Evolutionary conservation across 2,888 invertebrate species (phyloP), one percentile per base, ranked within the genome.

Genomic region (Desoria tigrina): DNA sequence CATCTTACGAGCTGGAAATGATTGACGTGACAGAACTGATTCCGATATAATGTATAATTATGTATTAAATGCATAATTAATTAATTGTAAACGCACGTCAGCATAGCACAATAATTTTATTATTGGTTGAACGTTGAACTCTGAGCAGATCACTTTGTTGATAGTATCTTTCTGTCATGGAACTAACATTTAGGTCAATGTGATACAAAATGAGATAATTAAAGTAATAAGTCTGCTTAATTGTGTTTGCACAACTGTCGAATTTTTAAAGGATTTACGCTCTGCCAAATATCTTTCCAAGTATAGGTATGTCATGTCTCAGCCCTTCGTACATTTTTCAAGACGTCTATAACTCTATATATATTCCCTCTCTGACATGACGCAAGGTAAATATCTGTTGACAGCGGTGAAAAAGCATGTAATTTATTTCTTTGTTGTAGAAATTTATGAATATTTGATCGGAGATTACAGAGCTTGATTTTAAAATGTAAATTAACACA

Each of bases 161-260:
- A 61, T 39, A 27, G 54, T 16, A 39, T 61, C 54, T 7, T 42
- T 21, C 26, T 54, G 37, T 69, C 63, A 68, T 69, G 69, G 60
- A 63, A 62, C 61, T 63, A 62, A 60, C 65, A 71, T 69, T 68
- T 66, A 66, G 68, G 71, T 69, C 71, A 71, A 71, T 71, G 71
- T 61, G 60, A 71, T 66, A 60, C 68, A 68, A 71, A 61, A 71
- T 66, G 66, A 69, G 68, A 71, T 71, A 69, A 69, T 71, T 71
- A 71, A 68, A 66, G 68, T 71, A 71, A 71, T 68, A 71, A 71
- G 65, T 71, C 63, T 53, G 45, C 32, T 50, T 63, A 63, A 58
- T 63, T 63, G 51, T 18, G 51, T 26, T 23, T 51, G 27, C 51
- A 51, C 23, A 51, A 51, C 27, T 51, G 26, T 51, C 26, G 27